Evolutionary conservation across 2,113 vertebrate species (phyloP).

Genomic region (Lophius piscatorius): DNA sequence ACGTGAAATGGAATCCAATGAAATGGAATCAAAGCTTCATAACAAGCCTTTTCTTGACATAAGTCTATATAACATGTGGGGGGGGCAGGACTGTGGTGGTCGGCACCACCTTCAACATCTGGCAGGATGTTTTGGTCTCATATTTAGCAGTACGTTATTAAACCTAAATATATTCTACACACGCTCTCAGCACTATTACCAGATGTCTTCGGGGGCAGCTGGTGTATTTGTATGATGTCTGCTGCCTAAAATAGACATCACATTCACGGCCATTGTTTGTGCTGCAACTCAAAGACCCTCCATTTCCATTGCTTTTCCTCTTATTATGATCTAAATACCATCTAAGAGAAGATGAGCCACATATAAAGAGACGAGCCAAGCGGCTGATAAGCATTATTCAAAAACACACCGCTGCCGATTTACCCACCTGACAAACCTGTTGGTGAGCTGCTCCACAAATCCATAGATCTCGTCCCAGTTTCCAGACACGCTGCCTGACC

Average conservation of each 20-base stretch:
- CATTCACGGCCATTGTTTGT: slow-evolving; percentile 30
- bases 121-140: slow-evolving; percentile 34
- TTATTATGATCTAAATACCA: too few relatives aligned
- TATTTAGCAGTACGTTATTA: slow-evolving; percentile 71
- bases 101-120: slow-evolving; percentile 51
- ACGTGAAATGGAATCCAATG: too few relatives aligned
- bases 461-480: slow-evolving; percentile 93
- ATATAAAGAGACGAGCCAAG: too few relatives aligned
- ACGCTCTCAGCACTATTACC: slow-evolving; percentile 27
- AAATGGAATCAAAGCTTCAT: too few relatives aligned
- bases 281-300: slow-evolving; percentile 8
- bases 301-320: too few relatives aligned
- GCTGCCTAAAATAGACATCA: slow-evolving; percentile 48
- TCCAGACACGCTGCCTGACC: slow-evolving; percentile 89
- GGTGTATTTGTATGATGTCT: slow-evolving; percentile 38
- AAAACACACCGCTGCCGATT: neutral
- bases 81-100: slow-evolving; percentile 11
- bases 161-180: slow-evolving; percentile 64
- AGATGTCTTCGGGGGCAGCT: slow-evolving; percentile 42
- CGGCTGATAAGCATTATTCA: neutral
- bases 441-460: slow-evolving; percentile 91
- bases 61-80: neutral
- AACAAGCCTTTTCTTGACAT: neutral
- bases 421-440: slow-evolving; percentile 91
- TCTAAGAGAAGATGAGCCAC: too few relatives aligned